phyloP scores from a whole-genome alignment of 2,113 vertebrate species.

The Neotoma lepida region DNA sequence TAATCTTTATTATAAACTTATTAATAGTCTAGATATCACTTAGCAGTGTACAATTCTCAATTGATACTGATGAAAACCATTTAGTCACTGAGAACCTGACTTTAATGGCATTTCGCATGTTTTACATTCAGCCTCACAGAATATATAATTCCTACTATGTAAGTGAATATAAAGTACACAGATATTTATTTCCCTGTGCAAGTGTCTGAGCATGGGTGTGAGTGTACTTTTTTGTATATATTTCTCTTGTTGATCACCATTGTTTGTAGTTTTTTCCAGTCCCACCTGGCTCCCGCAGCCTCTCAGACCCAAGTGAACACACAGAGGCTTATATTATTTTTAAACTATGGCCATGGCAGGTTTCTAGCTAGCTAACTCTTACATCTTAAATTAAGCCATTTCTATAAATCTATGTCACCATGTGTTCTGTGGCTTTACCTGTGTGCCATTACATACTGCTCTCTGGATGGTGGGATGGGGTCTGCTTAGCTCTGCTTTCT shows the following conservation, averaged over 20 bases:
- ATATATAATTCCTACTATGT: background rate
- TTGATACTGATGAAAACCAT: background rate
- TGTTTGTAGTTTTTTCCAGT: too few species aligned
- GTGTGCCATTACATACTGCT: too few species aligned
- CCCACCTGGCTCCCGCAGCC: too few species aligned
- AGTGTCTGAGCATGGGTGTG: background rate
- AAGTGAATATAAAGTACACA: background rate
- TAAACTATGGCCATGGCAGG: too few species aligned
- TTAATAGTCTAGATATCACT: constrained; percentile 49
- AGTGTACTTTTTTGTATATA: background rate
- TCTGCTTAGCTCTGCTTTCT: too few species aligned
- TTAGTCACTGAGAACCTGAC: constrained; percentile 24
- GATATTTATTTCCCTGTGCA: background rate
- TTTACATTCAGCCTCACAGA: constrained; percentile 26
- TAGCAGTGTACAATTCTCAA: constrained; percentile 60
- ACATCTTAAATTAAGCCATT: too few species aligned
- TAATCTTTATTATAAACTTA: constrained; percentile 42
- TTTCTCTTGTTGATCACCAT: background rate
- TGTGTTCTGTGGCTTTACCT: too few species aligned
- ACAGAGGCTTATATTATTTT: too few species aligned
- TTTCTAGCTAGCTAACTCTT: too few species aligned
- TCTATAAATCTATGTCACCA: too few species aligned
- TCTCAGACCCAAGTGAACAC: too few species aligned
- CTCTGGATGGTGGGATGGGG: too few species aligned
- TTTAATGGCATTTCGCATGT: background rate